These are phyloP conservation scores for Trichacis sp. DNA, from an alignment of 2,888 invertebrate species.

Conservation along the genomic window DNA sequence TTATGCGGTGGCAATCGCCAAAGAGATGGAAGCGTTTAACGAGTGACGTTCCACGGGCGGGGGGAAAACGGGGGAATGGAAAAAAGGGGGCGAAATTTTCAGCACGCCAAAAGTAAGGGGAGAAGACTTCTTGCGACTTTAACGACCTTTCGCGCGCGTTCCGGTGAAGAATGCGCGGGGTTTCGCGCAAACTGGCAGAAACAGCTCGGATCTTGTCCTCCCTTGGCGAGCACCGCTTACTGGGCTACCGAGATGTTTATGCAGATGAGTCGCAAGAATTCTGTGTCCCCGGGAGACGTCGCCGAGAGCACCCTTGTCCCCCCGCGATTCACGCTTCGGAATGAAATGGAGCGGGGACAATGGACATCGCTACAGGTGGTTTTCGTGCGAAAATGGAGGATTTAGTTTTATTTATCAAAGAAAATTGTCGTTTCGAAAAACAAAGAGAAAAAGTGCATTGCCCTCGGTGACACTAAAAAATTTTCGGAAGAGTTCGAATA, in stretches of 20 bases:
- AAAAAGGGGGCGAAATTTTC: constrained; percentile 10
- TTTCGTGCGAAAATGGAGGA: too few relatives aligned
- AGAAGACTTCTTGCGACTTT: constrained; percentile 43
- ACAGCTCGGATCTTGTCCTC: constrained; percentile 42
- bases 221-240: constrained; percentile 45
- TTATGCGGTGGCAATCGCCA: constrained; percentile 50
- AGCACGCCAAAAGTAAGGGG: too few relatives aligned
- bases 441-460: too few relatives aligned
- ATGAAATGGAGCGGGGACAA: constrained; percentile 43
- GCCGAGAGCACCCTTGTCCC: constrained; percentile 40
- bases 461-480: too few relatives aligned
- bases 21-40: constrained; percentile 52
- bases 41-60: constrained; percentile 44
- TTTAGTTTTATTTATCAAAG: too few relatives aligned
- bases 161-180: constrained; percentile 52
- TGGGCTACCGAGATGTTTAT: constrained; percentile 61
- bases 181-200: constrained; percentile 52
- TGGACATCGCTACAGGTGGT: too few relatives aligned
- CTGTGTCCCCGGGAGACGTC: constrained; percentile 43
- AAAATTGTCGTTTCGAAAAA: too few relatives aligned
- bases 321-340: constrained; percentile 34
- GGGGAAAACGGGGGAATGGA: constrained; percentile 7
- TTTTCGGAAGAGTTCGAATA: too few relatives aligned
- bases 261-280: constrained; percentile 56
- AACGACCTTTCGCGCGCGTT: constrained; percentile 55